Evolutionary conservation across 23 tunicate species (phyloP), one percentile per base, ranked within the genome.

Genomic region (Botrylloides violaceus): DNA sequence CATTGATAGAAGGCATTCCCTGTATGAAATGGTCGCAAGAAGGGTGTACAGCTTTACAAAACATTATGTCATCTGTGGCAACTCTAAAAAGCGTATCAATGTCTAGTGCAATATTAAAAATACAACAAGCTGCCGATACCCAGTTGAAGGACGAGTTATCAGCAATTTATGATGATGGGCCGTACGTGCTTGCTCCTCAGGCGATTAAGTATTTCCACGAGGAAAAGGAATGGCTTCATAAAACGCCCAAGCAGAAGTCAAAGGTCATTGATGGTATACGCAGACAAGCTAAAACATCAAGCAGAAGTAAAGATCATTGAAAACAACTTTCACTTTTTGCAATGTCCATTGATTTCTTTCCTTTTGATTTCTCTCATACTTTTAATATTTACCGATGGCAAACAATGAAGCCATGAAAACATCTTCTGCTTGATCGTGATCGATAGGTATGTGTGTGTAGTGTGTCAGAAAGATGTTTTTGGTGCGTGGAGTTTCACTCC

Each of bases 131-230:
- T 15, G 34, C 12, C 29, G 35, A 63, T 27, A 19, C 35, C 26
- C 70, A 63, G 9, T 31, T 27, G 29, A 31, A 63, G 36, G 6
- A 63, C 3, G 70, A 63, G 29, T 25, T 63, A 3, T 3, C 26
- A 63, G 70, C 70, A 29, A 31, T 63, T 63, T 23, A 29, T 28
- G 35, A 28, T 9, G 36, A 63, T 19, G 70, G 70, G 4, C 32
- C 35, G 19, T 63, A 27, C 33, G 35, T 3, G 35, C 70, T 63
- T 29, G 70, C 70, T 3, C 35, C 70, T 63, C 35, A 63, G 26
- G 70, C 70, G 33, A 63, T 25, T 4, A 63, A 31, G 33, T 63
- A 29, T 9, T 4, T 27, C 20, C 32, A 27, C 33, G 19, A 33
- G 20, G 33, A 63, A 9, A 9, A 31, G 19, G 70, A 63, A 3